These are phyloP conservation scores for Pyrgilauda ruficollis DNA, from an alignment of 2,113 vertebrate genomes.

Conservation along the genomic window DNA sequence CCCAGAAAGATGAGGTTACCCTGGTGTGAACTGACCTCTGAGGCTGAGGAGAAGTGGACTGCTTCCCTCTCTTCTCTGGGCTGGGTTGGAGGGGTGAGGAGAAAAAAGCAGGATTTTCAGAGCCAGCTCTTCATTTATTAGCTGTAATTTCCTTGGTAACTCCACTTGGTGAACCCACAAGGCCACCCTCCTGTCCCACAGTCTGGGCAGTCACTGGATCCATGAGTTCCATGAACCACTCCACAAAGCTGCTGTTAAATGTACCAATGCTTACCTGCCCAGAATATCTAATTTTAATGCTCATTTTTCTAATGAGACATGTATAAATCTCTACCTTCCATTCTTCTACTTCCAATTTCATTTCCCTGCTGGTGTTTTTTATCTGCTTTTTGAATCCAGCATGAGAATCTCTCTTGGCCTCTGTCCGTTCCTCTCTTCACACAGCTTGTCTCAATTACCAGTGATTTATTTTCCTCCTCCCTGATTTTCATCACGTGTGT, in stretches of 20 bases:
- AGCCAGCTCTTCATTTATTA: background rate
- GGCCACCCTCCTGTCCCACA: background rate
- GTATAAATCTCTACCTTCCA: background rate
- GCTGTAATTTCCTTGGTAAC: background rate
- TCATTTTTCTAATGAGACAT: background rate
- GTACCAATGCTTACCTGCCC: background rate
- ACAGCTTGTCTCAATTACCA: background rate
- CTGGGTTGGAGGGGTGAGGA: background rate
- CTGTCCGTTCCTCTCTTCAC: background rate
- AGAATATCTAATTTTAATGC: background rate
- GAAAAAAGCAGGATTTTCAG: background rate
- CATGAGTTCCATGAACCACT: background rate
- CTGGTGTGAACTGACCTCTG: background rate
- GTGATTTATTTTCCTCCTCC: background rate
- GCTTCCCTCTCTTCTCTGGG: background rate
- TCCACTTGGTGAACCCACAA: background rate
- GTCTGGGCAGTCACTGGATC: background rate
- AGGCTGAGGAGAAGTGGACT: background rate
- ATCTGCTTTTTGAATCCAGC: background rate
- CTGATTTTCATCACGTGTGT: background rate
- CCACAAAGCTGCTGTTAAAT: background rate
- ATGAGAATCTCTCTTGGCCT: background rate
- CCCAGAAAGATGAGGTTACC: background rate
- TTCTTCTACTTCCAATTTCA: background rate
- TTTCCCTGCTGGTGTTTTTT: background rate